A percentile compares a stretch with the other conserved stretches of the same genome.
These are phyloP conservation scores for Pipa parva DNA, from an alignment of 2,113 vertebrate genomes.

Conservation along the genomic window DNA sequence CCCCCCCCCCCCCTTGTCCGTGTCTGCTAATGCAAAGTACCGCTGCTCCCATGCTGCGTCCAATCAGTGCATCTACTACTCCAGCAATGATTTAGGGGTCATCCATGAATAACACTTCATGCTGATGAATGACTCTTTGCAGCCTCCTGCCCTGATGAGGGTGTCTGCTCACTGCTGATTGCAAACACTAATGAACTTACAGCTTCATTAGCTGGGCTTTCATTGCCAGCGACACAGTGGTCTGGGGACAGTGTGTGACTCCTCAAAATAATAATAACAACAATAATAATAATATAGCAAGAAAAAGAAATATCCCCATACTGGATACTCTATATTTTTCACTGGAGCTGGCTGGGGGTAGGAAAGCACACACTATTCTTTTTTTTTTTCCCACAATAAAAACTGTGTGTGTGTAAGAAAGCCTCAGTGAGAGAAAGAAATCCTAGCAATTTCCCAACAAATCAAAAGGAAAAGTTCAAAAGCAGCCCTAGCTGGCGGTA, in stretches of 20 bases:
- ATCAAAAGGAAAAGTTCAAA: constrained; percentile 23
- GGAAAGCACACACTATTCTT: background rate
- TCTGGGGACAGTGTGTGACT: constrained; percentile 10
- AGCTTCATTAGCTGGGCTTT: constrained; percentile 45
- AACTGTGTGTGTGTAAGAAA: background rate
- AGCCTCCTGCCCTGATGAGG: constrained; percentile 59
- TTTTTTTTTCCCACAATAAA: background rate
- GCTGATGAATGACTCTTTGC: constrained; percentile 66
- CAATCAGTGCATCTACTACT: constrained; percentile 64
- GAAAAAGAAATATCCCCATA: too few species aligned
- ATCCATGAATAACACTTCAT: constrained; percentile 61
- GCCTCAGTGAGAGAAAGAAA: too few species aligned
- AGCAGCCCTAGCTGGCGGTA: background rate
- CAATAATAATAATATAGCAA: background rate
- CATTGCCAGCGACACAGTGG: constrained; percentile 16
- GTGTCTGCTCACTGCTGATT: constrained; percentile 61
- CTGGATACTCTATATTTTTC: too few species aligned
- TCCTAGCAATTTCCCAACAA: constrained; percentile 13
- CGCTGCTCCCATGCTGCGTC: constrained; percentile 63
- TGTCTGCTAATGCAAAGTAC: constrained; percentile 47
- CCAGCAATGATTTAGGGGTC: constrained; percentile 66
- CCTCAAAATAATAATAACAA: background rate
- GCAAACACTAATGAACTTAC: constrained; percentile 65
- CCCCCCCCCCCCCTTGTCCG: constrained; percentile 2
- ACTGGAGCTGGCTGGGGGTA: background rate